Evolutionary conservation across 2,113 vertebrate species (phyloP), one percentile per base, ranked within the genome.

Genomic region (Lynx canadensis): DNA sequence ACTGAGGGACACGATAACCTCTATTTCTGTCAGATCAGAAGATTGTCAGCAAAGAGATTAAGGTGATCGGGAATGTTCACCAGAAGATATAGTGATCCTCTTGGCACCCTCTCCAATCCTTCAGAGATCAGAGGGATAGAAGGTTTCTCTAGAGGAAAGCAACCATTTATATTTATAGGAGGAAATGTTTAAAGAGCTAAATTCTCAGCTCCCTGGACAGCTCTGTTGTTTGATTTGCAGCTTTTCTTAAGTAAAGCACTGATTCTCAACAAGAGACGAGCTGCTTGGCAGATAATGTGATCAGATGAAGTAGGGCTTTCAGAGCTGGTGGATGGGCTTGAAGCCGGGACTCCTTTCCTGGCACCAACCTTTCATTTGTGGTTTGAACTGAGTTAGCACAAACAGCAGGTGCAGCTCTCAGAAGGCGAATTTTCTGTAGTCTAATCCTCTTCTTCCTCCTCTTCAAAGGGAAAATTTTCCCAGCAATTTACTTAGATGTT

Each of bases 151-250:
- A 69, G 97, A 97, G 97, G 74, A 93, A 95, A 96, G 89, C 92
- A 95, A 93, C 65, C 93, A 93, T 97, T 96, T 97, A 83, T 97
- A 95, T 98, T 97, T 97, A 95, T 96, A 88, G 97, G 79, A 97
- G n/a, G 85, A 96, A 98, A 80, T 97, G 93, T 98, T 98, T 98
- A 97, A 98, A 97, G 85, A 97, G 91, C 97, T 96, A 98, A 97
- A 94, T 93, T 94, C 74, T 97, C 84, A 86, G 85, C 83, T 97
- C 95, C 93, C 95, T 60, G 79, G 85, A 91, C 82, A 97, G 52
- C 60, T 19, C 85, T 9, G 45, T 83, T 98, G 95, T 97, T 98
- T 97, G 98, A 97, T 98, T 96, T 98, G 85, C 94, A 97, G 95
- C 94, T 95, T 97, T 97, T 97, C 95, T 97, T 97, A 97, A 97